Percentiles rank a stretch among this genome's conserved stretches.
Conservation (phyloP, 1,140 invertebrate genomes). For the Hypothenemus hampei region DNA sequence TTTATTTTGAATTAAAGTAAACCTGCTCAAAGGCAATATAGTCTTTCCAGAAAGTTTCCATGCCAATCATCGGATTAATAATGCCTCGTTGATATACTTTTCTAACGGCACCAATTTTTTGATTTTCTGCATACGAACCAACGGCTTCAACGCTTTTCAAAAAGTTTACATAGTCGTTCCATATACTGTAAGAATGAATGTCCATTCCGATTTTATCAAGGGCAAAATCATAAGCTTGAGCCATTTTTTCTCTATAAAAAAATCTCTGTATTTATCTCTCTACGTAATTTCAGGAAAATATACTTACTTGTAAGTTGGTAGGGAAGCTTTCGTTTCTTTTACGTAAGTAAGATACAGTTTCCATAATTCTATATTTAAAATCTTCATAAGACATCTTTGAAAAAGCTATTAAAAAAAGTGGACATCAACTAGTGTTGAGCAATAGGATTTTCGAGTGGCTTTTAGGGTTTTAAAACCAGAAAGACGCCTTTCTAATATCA, state of each 20-base stretch:
- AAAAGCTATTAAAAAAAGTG: constrained; percentile 69
- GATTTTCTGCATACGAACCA: constrained; percentile 98
- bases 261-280: not conserved
- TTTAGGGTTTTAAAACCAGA: constrained; percentile 34
- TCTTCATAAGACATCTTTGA: constrained; percentile 96
- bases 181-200: constrained; percentile 91
- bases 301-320: constrained; percentile 91
- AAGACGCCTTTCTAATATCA: constrained; percentile 37
- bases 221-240: constrained; percentile 98
- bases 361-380: constrained; percentile 98
- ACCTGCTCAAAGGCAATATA: constrained; percentile 90
- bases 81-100: constrained; percentile 95
- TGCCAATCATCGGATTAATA: constrained; percentile 95
- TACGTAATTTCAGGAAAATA: not conserved
- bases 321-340: constrained; percentile 91
- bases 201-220: constrained; percentile 99
- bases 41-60: constrained; percentile 98
- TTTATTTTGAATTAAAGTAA: not conserved
- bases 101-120: constrained; percentile 95
- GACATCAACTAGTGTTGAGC: not conserved
- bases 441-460: constrained; percentile 4
- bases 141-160: constrained; percentile 96
- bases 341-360: constrained; percentile 97
- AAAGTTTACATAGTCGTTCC: constrained; percentile 97
- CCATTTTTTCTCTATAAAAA: constrained; percentile 92